phyloP scores from a whole-genome alignment of 2,113 vertebrate species.

The Synodontis membranacea region DNA sequence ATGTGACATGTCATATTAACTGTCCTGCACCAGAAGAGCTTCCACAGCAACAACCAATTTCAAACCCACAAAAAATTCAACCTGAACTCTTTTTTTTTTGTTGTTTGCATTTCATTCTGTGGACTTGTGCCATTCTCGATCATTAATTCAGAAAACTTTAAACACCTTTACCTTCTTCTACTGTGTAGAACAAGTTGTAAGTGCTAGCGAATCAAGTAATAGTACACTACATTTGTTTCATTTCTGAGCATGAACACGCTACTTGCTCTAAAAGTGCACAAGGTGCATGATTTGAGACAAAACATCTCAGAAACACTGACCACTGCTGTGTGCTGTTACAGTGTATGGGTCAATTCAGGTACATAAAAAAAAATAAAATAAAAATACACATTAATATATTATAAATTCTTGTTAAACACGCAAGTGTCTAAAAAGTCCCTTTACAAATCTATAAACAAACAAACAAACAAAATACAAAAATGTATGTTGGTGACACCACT shows the following conservation, averaged over 20 bases:
- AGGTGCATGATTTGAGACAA: not conserved
- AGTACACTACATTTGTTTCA: not conserved
- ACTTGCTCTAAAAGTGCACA: not conserved
- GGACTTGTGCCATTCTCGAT: too few relatives aligned
- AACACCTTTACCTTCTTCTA: not conserved
- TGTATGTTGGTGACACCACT: not conserved
- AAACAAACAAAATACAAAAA: not conserved
- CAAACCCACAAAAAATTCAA: not conserved
- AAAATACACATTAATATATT: not conserved
- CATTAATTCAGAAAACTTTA: not conserved
- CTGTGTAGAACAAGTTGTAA: not conserved
- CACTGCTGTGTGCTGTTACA: slow-evolving; percentile 23
- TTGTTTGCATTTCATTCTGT: not conserved
- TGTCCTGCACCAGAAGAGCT: not conserved
- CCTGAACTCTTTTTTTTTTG: not conserved
- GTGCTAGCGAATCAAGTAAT: not conserved
- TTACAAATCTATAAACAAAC: slow-evolving; percentile 17
- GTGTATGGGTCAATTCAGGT: slow-evolving; percentile 26
- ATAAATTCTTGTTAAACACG: not conserved
- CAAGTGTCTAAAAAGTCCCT: not conserved
- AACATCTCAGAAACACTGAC: slow-evolving; percentile 18
- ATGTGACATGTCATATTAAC: not conserved
- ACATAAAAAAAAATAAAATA: not conserved
- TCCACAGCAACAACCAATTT: not conserved
- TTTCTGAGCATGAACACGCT: not conserved